A percentile compares a stretch with the other conserved stretches of the same genome.
These are phyloP conservation scores for Austrofundulus limnaeus DNA, from an alignment of 2,113 vertebrate species.

Conservation along the genomic window DNA sequence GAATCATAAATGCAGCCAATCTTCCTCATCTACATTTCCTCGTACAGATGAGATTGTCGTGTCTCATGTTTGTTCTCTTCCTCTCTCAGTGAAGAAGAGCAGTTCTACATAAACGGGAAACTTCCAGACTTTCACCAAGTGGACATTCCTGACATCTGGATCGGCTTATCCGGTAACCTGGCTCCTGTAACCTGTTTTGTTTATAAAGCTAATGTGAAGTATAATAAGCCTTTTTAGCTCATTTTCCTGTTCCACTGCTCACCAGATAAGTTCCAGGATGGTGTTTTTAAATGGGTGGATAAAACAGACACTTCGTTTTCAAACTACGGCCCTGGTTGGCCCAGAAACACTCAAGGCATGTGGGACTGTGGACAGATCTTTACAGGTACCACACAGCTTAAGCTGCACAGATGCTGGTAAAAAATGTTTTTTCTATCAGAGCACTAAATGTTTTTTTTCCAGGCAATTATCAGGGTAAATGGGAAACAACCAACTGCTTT, in stretches of 20 bases:
- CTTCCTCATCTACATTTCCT: neutral
- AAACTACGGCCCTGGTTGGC: slow-evolving; percentile 75
- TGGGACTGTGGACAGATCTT: slow-evolving; percentile 84
- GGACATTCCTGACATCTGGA: slow-evolving; percentile 80
- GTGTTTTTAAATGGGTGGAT: slow-evolving; percentile 78
- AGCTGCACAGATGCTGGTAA: neutral
- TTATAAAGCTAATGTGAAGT: neutral
- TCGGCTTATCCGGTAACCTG: slow-evolving; percentile 77
- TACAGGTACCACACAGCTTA: slow-evolving; percentile 62
- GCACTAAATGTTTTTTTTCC: too few species aligned
- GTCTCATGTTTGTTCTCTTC: neutral
- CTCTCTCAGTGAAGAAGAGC: slow-evolving; percentile 72
- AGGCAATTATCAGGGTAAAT: slow-evolving; percentile 80
- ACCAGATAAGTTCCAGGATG: slow-evolving; percentile 76
- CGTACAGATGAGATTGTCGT: neutral
- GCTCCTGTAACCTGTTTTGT: neutral
- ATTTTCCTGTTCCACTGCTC: neutral
- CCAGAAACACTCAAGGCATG: slow-evolving; percentile 59
- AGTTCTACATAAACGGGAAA: slow-evolving; percentile 76
- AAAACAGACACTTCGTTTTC: slow-evolving; percentile 52
- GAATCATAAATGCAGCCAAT: too few species aligned
- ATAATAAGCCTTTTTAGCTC: neutral
- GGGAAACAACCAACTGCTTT: slow-evolving; percentile 82
- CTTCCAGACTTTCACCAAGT: slow-evolving; percentile 78
- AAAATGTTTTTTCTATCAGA: too few species aligned